Base-by-base conservation (phyloP, 2,888 invertebrate species). In the Athalia cordata region DNA sequence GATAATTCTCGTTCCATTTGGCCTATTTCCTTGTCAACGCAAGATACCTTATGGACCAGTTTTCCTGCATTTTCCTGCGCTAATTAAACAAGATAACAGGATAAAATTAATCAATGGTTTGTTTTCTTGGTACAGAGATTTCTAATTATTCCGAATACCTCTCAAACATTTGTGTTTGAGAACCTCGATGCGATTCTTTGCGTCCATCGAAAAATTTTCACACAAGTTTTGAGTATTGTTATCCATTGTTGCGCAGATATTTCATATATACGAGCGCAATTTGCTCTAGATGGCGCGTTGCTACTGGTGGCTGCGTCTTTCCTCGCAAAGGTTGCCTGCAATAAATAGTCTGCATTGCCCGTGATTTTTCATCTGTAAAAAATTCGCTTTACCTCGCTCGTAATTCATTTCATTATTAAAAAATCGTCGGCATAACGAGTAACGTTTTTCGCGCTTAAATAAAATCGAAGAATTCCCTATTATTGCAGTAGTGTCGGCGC, bases 111-210 rank as follows among this genome's bases (percentile, higher is more conserved):
- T 29, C 29, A 2, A 29, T 29, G 29, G 29, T 2, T 29, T 29
- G 29, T 2, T 29, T 29, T 29, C 29, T 29, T 2, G 29, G 29
- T 29, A 29, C 29, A 29, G 29, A 29, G 29, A 29, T 29, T 55
- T 55, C 55, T 61, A 3, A n/a, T 13, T 5, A 72, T 52, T 29
- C 15, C 11, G 5, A 62, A 62, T 62, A 75, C 75, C 75, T 62
- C 7, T 62, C 6, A 9, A 29, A 75, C 75, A 75, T 62, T 64
- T 64, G 11, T 7, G 6, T 50, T 29, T 43, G 11, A 75, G 29
- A 47, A 75, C 29, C 50, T 75, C 75, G 5, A 75, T 45, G 50
- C 64, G 61, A 64, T 50, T 64, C 62, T 75, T 75, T n/a, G 62
- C 49, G 49, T 62, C 75, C 11, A n/a, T 43, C 7, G 43, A 64